A percentile compares a stretch with the other conserved stretches of the same genome.
Conservation (phyloP, 2,113 vertebrate species). For the Benitochromis conjunctus region DNA sequence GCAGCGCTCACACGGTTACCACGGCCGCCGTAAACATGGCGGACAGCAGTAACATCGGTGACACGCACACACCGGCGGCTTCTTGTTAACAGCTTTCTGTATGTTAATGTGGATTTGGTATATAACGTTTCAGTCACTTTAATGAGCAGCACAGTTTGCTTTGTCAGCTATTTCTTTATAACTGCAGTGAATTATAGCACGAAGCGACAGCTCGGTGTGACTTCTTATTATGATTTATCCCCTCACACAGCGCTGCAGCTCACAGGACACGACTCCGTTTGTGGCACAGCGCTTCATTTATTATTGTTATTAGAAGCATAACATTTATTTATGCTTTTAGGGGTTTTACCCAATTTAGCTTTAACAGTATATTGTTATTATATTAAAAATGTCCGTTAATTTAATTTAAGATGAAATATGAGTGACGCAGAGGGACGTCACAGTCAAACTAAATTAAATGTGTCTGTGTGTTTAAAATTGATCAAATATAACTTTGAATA, state of each 20-base stretch:
- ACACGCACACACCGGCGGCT: not conserved
- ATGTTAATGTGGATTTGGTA: not conserved
- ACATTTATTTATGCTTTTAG: not conserved
- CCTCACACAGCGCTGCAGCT: not conserved
- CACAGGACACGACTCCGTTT: not conserved
- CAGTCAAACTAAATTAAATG: not conserved
- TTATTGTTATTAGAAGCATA: not conserved
- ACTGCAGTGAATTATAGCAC: not conserved
- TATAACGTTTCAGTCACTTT: not conserved
- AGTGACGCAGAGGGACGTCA: not conserved
- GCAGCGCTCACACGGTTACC: not conserved
- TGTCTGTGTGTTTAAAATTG: not conserved
- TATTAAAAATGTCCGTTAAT: not conserved
- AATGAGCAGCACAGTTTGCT: not conserved
- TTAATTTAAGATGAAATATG: not conserved
- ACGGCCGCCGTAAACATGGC: not conserved
- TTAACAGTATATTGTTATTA: not conserved
- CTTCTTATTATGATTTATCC: not conserved
- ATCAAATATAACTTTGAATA: not conserved
- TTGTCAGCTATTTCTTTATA: not conserved
- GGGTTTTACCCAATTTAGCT: not conserved
- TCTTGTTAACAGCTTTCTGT: not conserved
- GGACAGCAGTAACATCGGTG: not conserved
- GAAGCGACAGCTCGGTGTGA: not conserved
- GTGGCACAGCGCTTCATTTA: not conserved